These are phyloP conservation scores for Chelon labrosus DNA, from an alignment of 2,797 vertebrate genomes.

Conservation along the genomic window DNA sequence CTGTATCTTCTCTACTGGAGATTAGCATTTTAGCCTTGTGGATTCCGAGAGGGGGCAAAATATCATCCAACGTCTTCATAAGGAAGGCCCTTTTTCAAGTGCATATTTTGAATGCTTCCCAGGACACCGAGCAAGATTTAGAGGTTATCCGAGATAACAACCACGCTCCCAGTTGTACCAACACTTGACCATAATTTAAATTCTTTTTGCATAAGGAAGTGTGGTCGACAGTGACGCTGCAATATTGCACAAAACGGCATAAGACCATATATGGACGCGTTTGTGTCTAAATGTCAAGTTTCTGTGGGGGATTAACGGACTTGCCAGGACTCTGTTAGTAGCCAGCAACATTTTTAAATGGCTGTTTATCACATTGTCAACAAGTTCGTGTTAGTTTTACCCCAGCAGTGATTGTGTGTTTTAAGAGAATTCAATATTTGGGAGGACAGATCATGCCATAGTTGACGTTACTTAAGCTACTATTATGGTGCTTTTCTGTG, in stretches of 20 bases:
- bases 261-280: not conserved
- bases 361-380: not conserved
- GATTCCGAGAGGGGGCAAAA: conserved; percentile 17
- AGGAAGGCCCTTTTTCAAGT: conserved; percentile 5
- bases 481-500: too few species aligned
- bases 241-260: not conserved
- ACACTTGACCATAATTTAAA: not conserved
- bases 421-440: not conserved
- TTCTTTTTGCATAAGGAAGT: not conserved
- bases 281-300: conserved; percentile 2
- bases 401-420: not conserved
- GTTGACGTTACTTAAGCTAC: too few species aligned
- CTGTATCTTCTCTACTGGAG: conserved; percentile 17
- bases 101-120: conserved; percentile 19
- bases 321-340: not conserved
- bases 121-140: conserved; percentile 2
- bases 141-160: conserved; percentile 19
- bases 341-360: not conserved
- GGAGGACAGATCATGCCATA: too few species aligned
- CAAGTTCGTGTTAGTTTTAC: not conserved
- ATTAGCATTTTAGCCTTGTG: conserved; percentile 4
- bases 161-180: not conserved
- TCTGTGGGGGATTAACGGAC: not conserved
- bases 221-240: not conserved
- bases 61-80: conserved; percentile 18